Percentiles rank a stretch among this genome's conserved stretches.
phyloP scores from a whole-genome alignment of 2,113 vertebrate species.

The Lonchura striata region DNA sequence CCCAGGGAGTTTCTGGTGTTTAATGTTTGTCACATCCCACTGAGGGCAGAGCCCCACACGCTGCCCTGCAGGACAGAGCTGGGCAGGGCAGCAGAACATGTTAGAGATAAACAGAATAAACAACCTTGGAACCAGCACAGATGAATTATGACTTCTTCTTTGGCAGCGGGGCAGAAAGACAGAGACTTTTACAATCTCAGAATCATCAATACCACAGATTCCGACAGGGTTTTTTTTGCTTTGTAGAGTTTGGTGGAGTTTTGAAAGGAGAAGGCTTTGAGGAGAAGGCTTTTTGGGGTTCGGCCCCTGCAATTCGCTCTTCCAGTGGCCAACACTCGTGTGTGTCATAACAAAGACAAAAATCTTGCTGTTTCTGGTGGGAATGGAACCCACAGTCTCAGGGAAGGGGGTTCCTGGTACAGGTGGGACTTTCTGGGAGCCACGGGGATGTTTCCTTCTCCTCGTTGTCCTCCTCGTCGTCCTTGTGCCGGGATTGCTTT shows the following conservation, averaged over 20 bases:
- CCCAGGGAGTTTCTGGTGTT: no score
- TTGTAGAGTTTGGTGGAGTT: neutral
- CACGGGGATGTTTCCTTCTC: neutral
- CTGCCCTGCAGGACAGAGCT: no score
- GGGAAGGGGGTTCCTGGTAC: neutral
- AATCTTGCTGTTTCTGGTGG: rapidly evolving
- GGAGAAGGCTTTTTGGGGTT: neutral
- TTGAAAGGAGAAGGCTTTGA: neutral
- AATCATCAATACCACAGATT: no score
- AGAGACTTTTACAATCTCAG: no score
- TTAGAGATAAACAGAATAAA: no score
- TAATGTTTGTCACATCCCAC: no score
- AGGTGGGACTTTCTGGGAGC: neutral
- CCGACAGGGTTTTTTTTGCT: neutral
- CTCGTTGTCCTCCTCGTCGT: neutral
- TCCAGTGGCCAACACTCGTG: rapidly evolving
- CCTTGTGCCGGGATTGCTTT: neutral
- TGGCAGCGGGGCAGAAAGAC: no score
- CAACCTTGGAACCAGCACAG: no score
- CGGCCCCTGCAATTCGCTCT: neutral
- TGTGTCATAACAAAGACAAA: neutral
- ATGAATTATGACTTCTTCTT: no score
- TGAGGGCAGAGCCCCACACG: no score
- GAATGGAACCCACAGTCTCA: neutral
- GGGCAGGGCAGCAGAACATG: no score